These are phyloP conservation scores for Lepidochitona cinerea DNA, from an alignment of 2,888 invertebrate genomes.

Conservation along the genomic window DNA sequence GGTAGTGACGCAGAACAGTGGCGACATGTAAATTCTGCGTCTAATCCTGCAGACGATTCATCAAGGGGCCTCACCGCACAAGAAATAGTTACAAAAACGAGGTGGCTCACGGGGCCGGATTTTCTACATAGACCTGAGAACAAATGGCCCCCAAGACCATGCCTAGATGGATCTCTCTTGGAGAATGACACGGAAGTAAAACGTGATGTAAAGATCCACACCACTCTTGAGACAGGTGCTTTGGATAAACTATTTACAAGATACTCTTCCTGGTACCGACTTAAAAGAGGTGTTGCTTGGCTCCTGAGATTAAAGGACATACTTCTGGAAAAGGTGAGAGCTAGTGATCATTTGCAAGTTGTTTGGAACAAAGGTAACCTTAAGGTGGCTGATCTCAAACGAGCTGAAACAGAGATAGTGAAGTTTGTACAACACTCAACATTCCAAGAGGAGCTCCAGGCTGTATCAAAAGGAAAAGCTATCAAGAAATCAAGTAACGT, in stretches of 20 bases:
- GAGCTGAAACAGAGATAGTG: no score
- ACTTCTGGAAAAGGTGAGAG: not conserved
- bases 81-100: not conserved
- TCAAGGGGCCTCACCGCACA: constrained; percentile 2
- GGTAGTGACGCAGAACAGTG: constrained; percentile 10
- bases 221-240: not conserved
- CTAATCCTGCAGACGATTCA: constrained; percentile 10
- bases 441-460: no score
- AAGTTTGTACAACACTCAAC: no score
- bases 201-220: not conserved
- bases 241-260: not conserved
- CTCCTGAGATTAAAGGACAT: not conserved
- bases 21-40: constrained; percentile 3
- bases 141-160: not conserved
- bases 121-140: not conserved
- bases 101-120: constrained; percentile 9
- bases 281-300: constrained; percentile 2
- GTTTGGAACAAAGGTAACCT: no score
- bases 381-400: no score
- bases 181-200: constrained; percentile 1
- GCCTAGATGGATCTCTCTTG: not conserved
- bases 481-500: no score
- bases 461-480: no score
- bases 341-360: no score
- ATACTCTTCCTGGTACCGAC: not conserved